Evolutionary conservation across 2,113 vertebrate genomes (phyloP).

Genomic region (Ctenomys sociabilis): DNA sequence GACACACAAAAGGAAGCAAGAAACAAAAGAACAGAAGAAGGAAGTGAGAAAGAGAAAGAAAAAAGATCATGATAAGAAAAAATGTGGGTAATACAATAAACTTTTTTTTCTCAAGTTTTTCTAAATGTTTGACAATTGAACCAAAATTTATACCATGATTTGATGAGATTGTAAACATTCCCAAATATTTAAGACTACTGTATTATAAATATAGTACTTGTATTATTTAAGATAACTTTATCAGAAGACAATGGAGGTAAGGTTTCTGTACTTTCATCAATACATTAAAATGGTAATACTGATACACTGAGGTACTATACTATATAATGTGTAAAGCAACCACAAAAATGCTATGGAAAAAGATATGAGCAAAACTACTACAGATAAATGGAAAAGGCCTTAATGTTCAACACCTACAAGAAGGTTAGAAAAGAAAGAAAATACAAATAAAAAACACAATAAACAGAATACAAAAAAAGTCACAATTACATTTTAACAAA

Average conservation of each 20-base stretch:
- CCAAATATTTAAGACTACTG: not conserved
- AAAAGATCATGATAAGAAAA: not conserved
- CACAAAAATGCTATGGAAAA: not conserved
- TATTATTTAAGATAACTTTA: not conserved
- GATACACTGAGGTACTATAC: not conserved
- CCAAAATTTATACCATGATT: not conserved
- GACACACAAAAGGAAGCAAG: not conserved
- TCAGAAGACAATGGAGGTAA: not conserved
- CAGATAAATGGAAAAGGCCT: not conserved
- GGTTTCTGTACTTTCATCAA: not conserved
- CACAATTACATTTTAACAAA: not conserved
- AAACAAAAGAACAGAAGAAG: not conserved
- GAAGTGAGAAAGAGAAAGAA: not conserved
- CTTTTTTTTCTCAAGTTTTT: not conserved
- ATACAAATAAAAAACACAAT: not conserved
- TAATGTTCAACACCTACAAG: not conserved
- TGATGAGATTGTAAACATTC: not conserved
- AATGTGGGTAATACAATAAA: not conserved
- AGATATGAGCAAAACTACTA: constrained; percentile 3
- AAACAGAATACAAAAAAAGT: not conserved
- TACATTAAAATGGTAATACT: not conserved
- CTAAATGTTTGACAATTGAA: not conserved
- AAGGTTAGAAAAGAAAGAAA: not conserved
- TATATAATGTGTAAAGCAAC: not conserved
- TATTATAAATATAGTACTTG: not conserved